phyloP scores from a whole-genome alignment of 2,113 vertebrate genomes.

The Aphyosemion australe region DNA sequence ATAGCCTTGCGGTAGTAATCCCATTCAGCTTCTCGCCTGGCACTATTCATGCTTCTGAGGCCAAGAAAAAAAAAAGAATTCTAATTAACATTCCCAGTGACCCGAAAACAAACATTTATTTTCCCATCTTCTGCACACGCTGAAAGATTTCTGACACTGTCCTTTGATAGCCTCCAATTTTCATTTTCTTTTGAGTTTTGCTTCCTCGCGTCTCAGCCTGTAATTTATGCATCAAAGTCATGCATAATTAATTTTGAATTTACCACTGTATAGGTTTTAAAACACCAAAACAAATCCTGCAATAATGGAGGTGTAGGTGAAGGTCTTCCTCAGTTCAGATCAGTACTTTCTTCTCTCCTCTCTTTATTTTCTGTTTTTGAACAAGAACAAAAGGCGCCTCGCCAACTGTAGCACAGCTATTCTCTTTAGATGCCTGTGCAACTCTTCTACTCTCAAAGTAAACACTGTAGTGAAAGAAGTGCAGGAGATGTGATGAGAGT shows the following conservation, averaged over 20 bases:
- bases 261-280: constrained; percentile 78
- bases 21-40: constrained; percentile 65
- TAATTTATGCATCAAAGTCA: constrained; percentile 84
- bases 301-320: constrained; percentile 74
- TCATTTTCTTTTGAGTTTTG: constrained; percentile 65
- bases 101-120: constrained; percentile 83
- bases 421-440: constrained; percentile 1
- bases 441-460: background rate
- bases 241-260: constrained; percentile 86
- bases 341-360: constrained; percentile 34
- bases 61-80: constrained; percentile 67
- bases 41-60: constrained; percentile 63
- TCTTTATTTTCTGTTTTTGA: constrained; percentile 6
- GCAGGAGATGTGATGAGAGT: background rate
- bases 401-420: background rate
- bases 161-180: constrained; percentile 79
- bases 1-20: constrained; percentile 66
- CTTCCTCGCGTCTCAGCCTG: constrained; percentile 36
- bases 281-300: constrained; percentile 75
- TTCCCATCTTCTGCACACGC: constrained; percentile 68
- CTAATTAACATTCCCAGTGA: constrained; percentile 91
- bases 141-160: constrained; percentile 71
- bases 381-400: constrained; percentile 5
- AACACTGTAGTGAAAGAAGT: background rate
- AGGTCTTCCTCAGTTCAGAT: constrained; percentile 68